Conservation (phyloP, 2,113 vertebrate species). For the Thermophis baileyi region DNA sequence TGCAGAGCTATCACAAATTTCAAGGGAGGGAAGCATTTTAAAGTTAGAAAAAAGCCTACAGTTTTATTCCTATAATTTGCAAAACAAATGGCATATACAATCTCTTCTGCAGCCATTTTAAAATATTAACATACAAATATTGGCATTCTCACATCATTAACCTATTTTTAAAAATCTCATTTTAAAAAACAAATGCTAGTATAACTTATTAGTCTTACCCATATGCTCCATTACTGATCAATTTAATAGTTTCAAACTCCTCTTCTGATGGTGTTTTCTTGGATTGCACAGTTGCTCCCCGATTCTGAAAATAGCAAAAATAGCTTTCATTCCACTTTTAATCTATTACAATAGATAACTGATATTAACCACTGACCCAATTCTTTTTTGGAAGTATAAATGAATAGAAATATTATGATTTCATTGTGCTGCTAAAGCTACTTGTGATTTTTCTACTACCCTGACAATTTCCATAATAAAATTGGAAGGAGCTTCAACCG, state of each 20-base stretch:
- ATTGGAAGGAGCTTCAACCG: neutral
- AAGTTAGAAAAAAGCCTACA: neutral
- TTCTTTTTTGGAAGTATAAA: neutral
- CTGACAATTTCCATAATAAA: neutral
- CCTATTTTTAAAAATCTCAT: neutral
- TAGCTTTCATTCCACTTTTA: neutral
- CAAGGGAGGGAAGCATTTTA: neutral
- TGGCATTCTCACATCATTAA: neutral
- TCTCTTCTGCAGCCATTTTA: neutral
- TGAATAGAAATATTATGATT: neutral
- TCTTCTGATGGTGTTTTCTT: slow-evolving; percentile 93
- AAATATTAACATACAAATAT: neutral
- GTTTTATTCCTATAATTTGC: neutral
- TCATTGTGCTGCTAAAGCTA: neutral
- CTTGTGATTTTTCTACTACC: neutral
- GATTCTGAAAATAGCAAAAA: slow-evolving; percentile 70
- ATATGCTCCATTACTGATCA: slow-evolving; percentile 98
- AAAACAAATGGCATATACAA: neutral
- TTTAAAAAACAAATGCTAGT: neutral
- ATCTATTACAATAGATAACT: neutral
- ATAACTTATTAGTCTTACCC: slow-evolving; percentile 70
- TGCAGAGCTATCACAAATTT: neutral
- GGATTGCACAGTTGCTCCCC: slow-evolving; percentile 70
- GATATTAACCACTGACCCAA: neutral
- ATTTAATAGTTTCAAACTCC: slow-evolving; percentile 95